Base-by-base conservation (phyloP, 2,888 invertebrate genomes). In the Drosophila prostipennis region DNA sequence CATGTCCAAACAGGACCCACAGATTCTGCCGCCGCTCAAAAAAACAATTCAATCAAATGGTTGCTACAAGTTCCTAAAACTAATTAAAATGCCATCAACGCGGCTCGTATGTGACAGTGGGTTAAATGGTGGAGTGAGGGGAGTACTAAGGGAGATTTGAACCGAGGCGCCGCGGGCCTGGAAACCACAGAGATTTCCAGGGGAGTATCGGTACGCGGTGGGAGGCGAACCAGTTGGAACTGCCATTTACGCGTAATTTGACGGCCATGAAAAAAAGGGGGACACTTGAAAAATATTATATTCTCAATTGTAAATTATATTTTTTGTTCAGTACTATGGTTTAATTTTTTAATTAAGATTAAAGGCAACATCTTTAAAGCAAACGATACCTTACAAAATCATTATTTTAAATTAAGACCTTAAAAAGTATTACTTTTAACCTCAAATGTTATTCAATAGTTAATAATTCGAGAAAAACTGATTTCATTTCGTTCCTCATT, bases 1-100 rank as follows among this genome's bases (percentile, higher is more conserved):
- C 36, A 14, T 23, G 32, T 46, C 29, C 68, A 23, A 54, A 55
- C 48, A 68, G 16, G 16, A 34, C 19, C 26, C 23, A 34, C 46
- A 34, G 63, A 48, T 40, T 61, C 32, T 6, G 26, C 14, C 14
- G n/a, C 6, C 40, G 1, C 46, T n/a, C 23, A 43, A 55, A 68
- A 54, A 72, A 73, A 72, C 79, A 77, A 79, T 87, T 85, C 84
- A 85, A 89, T 89, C 79, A 85, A 80, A 77, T 72, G 73, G 57
- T 40, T 54, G 85, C 77, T 76, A 78, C 86, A 79, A 82, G 84
- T 80, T 81, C 71, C 73, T 76, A 74, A 88, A 80, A 79, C 89
- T 87, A 87, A 89, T 87, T 87, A 87, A 87, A 87, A 87, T 89
- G 81, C 85, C 89, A 88, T 87, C 87, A 79, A 74, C 78, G 76